A percentile compares a stretch with the other conserved stretches of the same genome.
These are phyloP conservation scores for Coilia nasus DNA, from an alignment of 2,797 vertebrate genomes.

Conservation along the genomic window DNA sequence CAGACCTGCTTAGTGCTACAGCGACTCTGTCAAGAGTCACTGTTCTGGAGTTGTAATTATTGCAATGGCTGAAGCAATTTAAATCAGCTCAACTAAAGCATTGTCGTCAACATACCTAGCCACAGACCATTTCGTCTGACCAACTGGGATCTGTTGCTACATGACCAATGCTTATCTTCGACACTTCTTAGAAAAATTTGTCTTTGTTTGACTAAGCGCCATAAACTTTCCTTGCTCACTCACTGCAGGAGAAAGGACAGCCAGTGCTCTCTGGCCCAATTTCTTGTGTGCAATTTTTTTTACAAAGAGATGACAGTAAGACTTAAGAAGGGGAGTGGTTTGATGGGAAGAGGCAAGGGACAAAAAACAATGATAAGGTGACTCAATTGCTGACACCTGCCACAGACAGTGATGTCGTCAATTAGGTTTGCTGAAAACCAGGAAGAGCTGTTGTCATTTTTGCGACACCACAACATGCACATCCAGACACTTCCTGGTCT, in stretches of 20 bases:
- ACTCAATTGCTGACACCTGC: neutral
- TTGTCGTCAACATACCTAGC: no score
- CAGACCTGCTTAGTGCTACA: neutral
- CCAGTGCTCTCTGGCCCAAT: neutral
- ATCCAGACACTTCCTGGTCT: neutral
- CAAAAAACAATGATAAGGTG: neutral
- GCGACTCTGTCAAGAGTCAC: neutral
- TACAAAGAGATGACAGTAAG: neutral
- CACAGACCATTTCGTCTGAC: no score
- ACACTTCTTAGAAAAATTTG: neutral
- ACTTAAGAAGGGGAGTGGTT: neutral
- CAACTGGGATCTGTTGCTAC: no score
- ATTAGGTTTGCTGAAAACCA: neutral
- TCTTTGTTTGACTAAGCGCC: neutral
- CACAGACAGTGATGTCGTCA: neutral
- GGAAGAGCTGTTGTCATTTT: neutral
- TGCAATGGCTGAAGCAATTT: no score
- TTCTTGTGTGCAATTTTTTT: neutral
- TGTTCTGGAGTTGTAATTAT: no score
- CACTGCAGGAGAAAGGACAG: neutral
- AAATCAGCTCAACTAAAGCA: no score
- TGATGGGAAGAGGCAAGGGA: neutral
- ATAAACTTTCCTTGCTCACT: neutral
- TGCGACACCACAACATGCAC: neutral
- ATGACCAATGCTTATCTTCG: no score